Percentiles rank a stretch among this genome's conserved stretches.
Evolutionary conservation across 2,888 invertebrate genomes (phyloP).

Genomic region (Nysson spinosus): DNA sequence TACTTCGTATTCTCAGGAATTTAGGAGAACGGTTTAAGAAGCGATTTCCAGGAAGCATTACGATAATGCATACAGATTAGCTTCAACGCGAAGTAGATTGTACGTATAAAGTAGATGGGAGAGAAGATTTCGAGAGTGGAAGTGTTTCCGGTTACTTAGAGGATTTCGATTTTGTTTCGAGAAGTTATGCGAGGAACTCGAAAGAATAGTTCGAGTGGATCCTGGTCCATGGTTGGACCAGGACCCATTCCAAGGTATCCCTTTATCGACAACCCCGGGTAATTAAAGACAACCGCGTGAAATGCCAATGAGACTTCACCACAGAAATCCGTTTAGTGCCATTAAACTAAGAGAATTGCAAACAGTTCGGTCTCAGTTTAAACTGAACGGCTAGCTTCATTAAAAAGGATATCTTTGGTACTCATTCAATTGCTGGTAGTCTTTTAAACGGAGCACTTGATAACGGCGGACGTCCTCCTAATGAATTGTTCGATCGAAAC

Average conservation of each 20-base stretch:
- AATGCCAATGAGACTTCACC: slow-evolving; percentile 8
- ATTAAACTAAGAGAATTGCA: slow-evolving; percentile 28
- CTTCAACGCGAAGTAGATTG: not conserved
- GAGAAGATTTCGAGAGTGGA: not conserved
- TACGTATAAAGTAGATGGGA: not conserved
- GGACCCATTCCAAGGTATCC: slow-evolving; percentile 1
- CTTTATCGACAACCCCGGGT: slow-evolving; percentile 19
- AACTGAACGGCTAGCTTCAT: slow-evolving; percentile 6
- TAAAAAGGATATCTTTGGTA: not conserved
- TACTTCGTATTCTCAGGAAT: too few species aligned
- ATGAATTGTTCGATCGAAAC: not conserved
- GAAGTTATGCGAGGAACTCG: not conserved
- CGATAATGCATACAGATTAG: too few species aligned
- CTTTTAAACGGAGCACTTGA: not conserved
- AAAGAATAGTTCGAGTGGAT: slow-evolving; percentile 7
- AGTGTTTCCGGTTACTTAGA: slow-evolving; percentile 4
- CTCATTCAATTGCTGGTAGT: not conserved
- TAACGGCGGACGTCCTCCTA: not conserved
- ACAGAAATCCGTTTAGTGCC: slow-evolving; percentile 10
- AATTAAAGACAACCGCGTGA: slow-evolving; percentile 36
- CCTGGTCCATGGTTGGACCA: not conserved
- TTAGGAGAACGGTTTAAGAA: too few species aligned
- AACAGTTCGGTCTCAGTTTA: slow-evolving; percentile 10
- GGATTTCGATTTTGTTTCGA: slow-evolving; percentile 16
- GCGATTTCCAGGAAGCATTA: too few species aligned